A percentile compares a stretch with the other conserved stretches of the same genome.
phyloP scores from a whole-genome alignment of 64 coral and sea anemone genomes.

The Pachyseris speciosa region DNA sequence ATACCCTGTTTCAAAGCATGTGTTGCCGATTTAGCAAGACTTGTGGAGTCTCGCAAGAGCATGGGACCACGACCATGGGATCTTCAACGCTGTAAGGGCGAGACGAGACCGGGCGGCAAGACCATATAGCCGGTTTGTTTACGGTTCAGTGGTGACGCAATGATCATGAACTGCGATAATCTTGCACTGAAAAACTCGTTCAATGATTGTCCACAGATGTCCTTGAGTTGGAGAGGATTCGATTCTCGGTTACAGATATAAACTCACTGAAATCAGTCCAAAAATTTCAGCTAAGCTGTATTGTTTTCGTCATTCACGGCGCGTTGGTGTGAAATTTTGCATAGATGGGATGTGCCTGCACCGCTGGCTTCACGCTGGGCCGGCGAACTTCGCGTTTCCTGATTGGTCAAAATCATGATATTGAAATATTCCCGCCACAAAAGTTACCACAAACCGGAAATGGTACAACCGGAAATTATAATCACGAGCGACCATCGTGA shows the following conservation, averaged over 20 bases:
- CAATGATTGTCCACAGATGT: no score
- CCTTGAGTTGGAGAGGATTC: no score
- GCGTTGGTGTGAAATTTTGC: not conserved
- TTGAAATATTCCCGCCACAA: not conserved
- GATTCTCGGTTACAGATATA: no score
- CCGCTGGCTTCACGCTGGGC: not conserved
- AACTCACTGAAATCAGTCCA: no score
- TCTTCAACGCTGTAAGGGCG: no score
- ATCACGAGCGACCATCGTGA: slow-evolving; percentile 10
- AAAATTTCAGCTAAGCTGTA: no score
- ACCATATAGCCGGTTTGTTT: not conserved
- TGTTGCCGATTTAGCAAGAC: not conserved
- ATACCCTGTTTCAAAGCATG: not conserved
- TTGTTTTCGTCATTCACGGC: no score
- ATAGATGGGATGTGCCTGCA: not conserved
- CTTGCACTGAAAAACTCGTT: no score
- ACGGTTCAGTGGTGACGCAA: not conserved
- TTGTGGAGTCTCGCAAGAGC: not conserved
- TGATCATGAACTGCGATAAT: no score
- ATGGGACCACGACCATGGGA: not conserved
- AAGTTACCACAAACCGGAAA: no score
- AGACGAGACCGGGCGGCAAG: no score
- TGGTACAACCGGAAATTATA: no score
- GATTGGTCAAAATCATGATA: slow-evolving; percentile 29
- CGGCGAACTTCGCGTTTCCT: not conserved